Percentiles rank a stretch among this genome's conserved stretches.
Conservation (phyloP, 2,113 vertebrate genomes). For the Mionectes macconnelli region DNA sequence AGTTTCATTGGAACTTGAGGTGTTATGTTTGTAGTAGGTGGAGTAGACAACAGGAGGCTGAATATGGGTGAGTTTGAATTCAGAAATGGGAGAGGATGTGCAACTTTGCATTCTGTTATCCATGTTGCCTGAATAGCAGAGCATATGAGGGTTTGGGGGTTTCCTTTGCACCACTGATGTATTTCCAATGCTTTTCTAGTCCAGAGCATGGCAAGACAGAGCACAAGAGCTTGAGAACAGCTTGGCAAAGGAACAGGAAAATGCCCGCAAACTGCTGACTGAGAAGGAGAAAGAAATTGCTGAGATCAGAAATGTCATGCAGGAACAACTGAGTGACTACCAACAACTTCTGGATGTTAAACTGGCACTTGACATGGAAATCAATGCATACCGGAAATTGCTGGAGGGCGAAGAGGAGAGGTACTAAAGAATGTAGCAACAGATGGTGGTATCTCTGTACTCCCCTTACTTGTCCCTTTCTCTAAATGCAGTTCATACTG, state of each 20-base stretch:
- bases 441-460: neutral
- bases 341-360: constrained; percentile 91
- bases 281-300: constrained; percentile 84
- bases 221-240: constrained; percentile 81
- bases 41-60: neutral
- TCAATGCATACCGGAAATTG: constrained; percentile 88
- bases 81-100: accelerated
- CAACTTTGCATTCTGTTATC: neutral
- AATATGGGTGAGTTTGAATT: neutral
- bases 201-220: constrained; percentile 82
- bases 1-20: neutral
- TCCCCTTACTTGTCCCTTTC: neutral
- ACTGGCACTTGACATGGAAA: constrained; percentile 92
- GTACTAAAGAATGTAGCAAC: constrained; percentile 55
- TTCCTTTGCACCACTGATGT: neutral
- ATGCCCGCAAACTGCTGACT: constrained; percentile 64
- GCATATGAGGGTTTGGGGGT: neutral
- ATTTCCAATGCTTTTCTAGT: constrained; percentile 60
- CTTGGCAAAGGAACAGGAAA: constrained; percentile 81
- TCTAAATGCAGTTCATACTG: neutral
- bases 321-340: constrained; percentile 84
- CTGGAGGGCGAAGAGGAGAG: constrained; percentile 92
- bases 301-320: constrained; percentile 81
- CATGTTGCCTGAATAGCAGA: accelerated
- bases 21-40: neutral